A percentile compares a stretch with the other conserved stretches of the same genome.
These are phyloP conservation scores for Luehdorfia chinensis DNA, from an alignment of 1,140 invertebrate genomes.

Conservation along the genomic window DNA sequence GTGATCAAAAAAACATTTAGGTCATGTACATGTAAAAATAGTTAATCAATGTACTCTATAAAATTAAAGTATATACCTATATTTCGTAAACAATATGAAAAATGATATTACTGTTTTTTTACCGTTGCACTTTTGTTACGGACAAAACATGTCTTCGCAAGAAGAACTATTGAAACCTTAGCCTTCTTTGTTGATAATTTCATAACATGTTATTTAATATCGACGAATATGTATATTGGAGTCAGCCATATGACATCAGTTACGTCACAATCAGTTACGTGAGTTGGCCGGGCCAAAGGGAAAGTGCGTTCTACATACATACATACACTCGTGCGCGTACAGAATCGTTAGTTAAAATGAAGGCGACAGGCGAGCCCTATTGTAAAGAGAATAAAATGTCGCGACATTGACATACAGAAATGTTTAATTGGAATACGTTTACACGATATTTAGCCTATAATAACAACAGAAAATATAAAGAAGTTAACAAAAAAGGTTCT, in stretches of 20 bases:
- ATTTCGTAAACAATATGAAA: too few relatives aligned
- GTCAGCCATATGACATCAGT: constrained; percentile 27
- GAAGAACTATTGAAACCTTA: too few relatives aligned
- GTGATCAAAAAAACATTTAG: too few relatives aligned
- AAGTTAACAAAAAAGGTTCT: constrained; percentile 39
- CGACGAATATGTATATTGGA: constrained; percentile 37
- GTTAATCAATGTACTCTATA: too few relatives aligned
- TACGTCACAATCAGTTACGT: constrained; percentile 51
- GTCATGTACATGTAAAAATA: too few relatives aligned
- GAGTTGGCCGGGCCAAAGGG: constrained; percentile 22
- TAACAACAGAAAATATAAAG: too few relatives aligned
- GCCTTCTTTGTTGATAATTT: constrained; percentile 11
- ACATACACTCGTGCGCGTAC: background rate
- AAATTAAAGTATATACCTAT: too few relatives aligned
- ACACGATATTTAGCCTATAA: too few relatives aligned
- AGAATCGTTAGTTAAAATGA: background rate
- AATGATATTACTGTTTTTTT: too few relatives aligned
- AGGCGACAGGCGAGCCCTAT: background rate
- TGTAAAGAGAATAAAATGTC: background rate
- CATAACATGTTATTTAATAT: constrained; percentile 24
- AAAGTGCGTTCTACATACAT: constrained; percentile 24
- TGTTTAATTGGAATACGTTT: background rate
- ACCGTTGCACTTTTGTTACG: too few relatives aligned
- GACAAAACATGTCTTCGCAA: too few relatives aligned
- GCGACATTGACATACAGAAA: background rate